Conservation (phyloP, 2,888 invertebrate species). For the Pristionchus mayeri region DNA sequence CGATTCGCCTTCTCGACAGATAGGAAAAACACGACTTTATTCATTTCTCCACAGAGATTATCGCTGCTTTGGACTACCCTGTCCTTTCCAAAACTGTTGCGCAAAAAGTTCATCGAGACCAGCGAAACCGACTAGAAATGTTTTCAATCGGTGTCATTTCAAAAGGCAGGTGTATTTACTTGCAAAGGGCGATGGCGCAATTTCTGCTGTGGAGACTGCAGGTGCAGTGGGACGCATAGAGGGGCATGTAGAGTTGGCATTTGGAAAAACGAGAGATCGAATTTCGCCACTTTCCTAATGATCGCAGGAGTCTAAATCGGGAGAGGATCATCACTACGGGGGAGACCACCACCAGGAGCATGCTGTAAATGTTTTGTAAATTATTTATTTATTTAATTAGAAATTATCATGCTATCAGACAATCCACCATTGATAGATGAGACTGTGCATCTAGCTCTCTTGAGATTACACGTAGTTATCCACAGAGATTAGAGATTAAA, state of each 20-base stretch:
- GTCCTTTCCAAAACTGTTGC: background rate
- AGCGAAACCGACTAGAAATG: background rate
- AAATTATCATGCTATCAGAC: too few relatives aligned
- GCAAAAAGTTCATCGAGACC: background rate
- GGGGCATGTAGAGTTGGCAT: too few relatives aligned
- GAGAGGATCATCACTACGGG: constrained; percentile 34
- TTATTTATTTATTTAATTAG: constrained; percentile 2
- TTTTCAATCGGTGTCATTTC: background rate
- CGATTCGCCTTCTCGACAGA: background rate
- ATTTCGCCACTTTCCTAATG: background rate
- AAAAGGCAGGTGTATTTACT: background rate
- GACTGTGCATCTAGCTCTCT: too few relatives aligned
- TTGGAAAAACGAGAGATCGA: too few relatives aligned
- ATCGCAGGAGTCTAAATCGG: background rate
- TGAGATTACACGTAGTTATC: too few relatives aligned
- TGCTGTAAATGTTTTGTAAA: constrained; percentile 40
- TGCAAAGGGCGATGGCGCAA: too few relatives aligned
- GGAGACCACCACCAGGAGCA: constrained; percentile 19
- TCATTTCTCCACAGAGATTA: background rate
- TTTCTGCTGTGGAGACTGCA: too few relatives aligned
- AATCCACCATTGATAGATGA: too few relatives aligned
- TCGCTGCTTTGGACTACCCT: background rate
- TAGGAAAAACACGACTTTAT: too few relatives aligned
- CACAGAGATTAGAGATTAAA: too few relatives aligned
- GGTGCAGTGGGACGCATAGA: too few relatives aligned